phyloP scores from a whole-genome alignment of 64 coral and sea anemone species.

The Pachyseris speciosa region DNA sequence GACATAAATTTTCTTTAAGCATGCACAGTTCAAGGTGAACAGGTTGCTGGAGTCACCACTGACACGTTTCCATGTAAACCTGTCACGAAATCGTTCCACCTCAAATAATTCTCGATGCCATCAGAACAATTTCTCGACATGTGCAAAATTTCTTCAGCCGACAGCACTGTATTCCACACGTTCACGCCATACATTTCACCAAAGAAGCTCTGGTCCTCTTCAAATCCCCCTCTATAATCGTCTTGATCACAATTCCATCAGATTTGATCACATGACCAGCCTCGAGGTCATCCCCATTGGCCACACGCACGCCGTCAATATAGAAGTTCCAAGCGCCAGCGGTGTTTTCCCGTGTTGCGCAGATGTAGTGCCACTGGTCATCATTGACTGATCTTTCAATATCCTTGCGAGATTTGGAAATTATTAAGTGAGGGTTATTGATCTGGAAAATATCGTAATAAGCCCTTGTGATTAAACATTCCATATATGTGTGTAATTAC shows the following conservation, averaged over 20 bases:
- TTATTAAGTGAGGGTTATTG: no score
- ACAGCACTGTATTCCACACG: constrained; percentile 7
- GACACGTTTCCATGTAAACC: background rate
- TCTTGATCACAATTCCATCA: constrained; percentile 44
- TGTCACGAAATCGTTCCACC: background rate
- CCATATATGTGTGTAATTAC: no score
- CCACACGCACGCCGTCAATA: background rate
- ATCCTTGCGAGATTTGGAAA: no score
- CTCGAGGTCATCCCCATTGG: background rate
- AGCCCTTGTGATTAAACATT: no score
- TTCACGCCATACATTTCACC: constrained; percentile 23
- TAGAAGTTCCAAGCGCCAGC: constrained; percentile 50
- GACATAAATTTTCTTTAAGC: no score
- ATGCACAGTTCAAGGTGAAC: background rate
- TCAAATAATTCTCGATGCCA: background rate
- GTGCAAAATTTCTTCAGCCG: background rate
- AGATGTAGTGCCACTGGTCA: constrained; percentile 27
- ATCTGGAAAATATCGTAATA: no score
- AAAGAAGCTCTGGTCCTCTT: background rate
- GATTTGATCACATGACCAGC: background rate
- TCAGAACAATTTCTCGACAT: background rate
- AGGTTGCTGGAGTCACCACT: background rate
- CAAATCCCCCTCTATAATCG: constrained; percentile 10
- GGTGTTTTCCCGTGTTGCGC: background rate
- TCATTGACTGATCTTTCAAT: background rate